Conservation (phyloP, 2,113 vertebrate species). For the Cephalopterus ornatus region DNA sequence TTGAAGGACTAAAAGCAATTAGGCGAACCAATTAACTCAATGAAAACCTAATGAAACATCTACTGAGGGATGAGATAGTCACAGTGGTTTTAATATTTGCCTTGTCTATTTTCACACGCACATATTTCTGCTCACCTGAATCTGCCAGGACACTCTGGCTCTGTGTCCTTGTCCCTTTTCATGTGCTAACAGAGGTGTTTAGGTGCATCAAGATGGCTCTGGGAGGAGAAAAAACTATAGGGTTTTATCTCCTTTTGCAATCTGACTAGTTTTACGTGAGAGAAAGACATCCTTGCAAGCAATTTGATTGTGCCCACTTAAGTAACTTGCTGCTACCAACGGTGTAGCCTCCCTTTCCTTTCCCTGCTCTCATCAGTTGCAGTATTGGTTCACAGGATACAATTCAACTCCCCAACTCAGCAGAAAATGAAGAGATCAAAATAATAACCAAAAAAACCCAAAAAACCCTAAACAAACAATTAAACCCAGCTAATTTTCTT, state of each 20-base stretch:
- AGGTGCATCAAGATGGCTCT: neutral
- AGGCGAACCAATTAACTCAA: neutral
- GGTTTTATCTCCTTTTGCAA: rapidly evolving
- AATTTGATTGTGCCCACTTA: neutral
- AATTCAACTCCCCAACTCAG: neutral
- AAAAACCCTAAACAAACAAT: neutral
- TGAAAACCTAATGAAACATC: neutral
- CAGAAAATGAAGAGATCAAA: neutral
- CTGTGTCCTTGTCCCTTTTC: neutral
- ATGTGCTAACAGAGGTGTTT: neutral
- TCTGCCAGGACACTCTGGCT: neutral
- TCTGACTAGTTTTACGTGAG: neutral
- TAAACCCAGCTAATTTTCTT: neutral
- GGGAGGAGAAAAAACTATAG: neutral
- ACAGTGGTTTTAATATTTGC: neutral
- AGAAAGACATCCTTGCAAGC: neutral
- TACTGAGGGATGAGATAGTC: neutral
- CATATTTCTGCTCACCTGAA: neutral
- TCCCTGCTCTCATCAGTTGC: neutral
- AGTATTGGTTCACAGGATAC: neutral
- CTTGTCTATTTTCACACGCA: neutral
- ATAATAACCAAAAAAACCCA: neutral
- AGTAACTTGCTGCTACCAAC: neutral
- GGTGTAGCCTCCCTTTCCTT: neutral
- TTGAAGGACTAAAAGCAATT: neutral